phyloP scores from a whole-genome alignment of 2,797 vertebrate species.

The Dermochelys coriacea region DNA sequence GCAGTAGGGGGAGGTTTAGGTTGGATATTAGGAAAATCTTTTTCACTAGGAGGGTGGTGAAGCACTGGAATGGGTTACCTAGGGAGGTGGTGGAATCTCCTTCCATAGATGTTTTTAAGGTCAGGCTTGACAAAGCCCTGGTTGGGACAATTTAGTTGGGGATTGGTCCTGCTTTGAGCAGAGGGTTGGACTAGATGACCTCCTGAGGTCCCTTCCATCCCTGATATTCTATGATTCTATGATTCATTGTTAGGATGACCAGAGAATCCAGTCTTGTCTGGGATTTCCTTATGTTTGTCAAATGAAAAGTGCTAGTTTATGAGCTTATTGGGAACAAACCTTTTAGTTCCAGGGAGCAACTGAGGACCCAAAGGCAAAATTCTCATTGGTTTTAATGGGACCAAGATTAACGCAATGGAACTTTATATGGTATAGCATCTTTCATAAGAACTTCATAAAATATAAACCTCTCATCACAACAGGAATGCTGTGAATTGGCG shows the following conservation, averaged over 20 bases:
- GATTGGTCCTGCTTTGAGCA: no score
- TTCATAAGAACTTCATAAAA: constrained; percentile 55
- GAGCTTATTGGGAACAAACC: constrained; percentile 26
- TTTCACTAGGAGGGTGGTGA: no score
- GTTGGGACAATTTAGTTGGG: no score
- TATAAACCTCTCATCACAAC: constrained; percentile 35
- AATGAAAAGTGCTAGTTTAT: background rate
- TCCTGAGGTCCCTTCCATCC: no score
- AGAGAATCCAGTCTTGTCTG: constrained; percentile 39
- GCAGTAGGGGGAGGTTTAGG: no score
- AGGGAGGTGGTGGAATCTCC: no score
- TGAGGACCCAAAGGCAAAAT: constrained; percentile 44
- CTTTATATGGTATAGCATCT: constrained; percentile 14
- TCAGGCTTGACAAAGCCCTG: no score
- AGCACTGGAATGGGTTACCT: no score
- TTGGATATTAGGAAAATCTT: no score
- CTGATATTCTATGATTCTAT: no score
- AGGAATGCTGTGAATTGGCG: background rate
- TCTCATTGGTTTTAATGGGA: background rate
- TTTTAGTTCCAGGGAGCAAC: background rate
- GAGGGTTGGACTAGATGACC: no score
- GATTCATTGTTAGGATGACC: constrained; percentile 38
- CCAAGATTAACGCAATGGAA: constrained; percentile 11
- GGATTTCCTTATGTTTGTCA: constrained; percentile 40
- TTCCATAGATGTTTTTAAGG: no score